Conservation (phyloP, 1,140 invertebrate genomes). For the Mylabris phalerata region DNA sequence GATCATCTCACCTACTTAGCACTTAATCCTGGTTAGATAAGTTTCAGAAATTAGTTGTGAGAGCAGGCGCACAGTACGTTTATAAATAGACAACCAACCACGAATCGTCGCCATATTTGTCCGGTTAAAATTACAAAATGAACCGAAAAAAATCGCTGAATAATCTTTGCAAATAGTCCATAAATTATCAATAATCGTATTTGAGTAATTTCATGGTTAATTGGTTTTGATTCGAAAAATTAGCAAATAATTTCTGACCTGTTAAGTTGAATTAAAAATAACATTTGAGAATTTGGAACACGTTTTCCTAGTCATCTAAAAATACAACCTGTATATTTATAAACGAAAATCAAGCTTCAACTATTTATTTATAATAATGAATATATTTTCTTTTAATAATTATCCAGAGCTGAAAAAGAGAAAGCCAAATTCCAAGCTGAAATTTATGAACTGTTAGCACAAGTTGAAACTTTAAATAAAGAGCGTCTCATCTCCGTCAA, state of each 20-base stretch:
- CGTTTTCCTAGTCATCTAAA: conserved; percentile 6
- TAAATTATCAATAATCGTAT: no score
- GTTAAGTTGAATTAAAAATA: neutral
- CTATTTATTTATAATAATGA: neutral
- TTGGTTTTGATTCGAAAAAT: no score
- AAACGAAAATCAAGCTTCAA: neutral
- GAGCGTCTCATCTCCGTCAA: conserved; percentile 82
- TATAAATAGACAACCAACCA: conserved; percentile 31
- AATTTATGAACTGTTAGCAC: conserved; percentile 89
- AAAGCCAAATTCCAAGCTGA: conserved; percentile 94
- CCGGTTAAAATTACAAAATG: conserved; percentile 15
- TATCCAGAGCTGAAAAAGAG: conserved; percentile 82
- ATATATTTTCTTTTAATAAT: neutral
- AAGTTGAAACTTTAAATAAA: conserved; percentile 87
- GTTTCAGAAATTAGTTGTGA: no score
- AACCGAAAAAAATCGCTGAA: no score
- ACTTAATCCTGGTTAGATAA: no score
- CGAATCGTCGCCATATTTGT: conserved; percentile 38
- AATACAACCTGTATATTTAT: conserved; percentile 11
- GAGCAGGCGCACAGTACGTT: neutral
- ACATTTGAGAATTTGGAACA: conserved; percentile 12
- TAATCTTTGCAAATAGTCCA: no score
- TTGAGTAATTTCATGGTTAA: no score
- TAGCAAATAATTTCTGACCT: no score
- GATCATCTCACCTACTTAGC: no score